Percentiles rank a stretch among this genome's conserved stretches.
These are phyloP conservation scores for Leptogaster cylindrica DNA, from an alignment of 2,888 invertebrate species.

Conservation along the genomic window DNA sequence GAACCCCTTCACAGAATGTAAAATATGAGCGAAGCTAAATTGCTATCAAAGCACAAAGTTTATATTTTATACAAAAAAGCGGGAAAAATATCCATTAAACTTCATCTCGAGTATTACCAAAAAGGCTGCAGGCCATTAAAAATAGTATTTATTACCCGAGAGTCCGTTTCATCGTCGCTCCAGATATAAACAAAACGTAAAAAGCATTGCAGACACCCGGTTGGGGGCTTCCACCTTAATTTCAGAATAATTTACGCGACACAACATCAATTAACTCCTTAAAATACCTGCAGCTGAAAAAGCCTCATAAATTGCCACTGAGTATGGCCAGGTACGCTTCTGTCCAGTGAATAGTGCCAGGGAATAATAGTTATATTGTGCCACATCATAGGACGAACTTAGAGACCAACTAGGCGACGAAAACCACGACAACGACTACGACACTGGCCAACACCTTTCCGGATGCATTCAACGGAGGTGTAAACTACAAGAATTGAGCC, in stretches of 20 bases:
- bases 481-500: conserved; percentile 27
- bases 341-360: conserved; percentile 34
- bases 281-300: conserved; percentile 58
- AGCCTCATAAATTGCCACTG: conserved; percentile 47
- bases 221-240: conserved; percentile 55
- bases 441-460: conserved; percentile 11
- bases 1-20: conserved; percentile 26
- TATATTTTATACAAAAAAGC: conserved; percentile 38
- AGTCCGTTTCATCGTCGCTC: conserved; percentile 39
- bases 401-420: background rate
- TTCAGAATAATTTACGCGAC: conserved; percentile 61
- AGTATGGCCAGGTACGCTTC: conserved; percentile 42
- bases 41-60: conserved; percentile 39
- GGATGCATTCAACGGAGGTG: conserved; percentile 31
- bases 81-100: conserved; percentile 40
- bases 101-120: conserved; percentile 49
- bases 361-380: conserved; percentile 28
- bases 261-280: conserved; percentile 61
- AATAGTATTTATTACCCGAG: conserved; percentile 54
- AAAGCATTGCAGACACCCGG: conserved; percentile 42
- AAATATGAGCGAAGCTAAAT: conserved; percentile 26
- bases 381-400: conserved; percentile 29
- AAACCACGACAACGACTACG: conserved; percentile 24
- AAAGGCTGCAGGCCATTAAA: conserved; percentile 55
- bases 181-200: conserved; percentile 43